A percentile compares a stretch with the other conserved stretches of the same genome.
These are phyloP conservation scores for Helleia helle DNA, from an alignment of 2,888 invertebrate species.

Conservation along the genomic window DNA sequence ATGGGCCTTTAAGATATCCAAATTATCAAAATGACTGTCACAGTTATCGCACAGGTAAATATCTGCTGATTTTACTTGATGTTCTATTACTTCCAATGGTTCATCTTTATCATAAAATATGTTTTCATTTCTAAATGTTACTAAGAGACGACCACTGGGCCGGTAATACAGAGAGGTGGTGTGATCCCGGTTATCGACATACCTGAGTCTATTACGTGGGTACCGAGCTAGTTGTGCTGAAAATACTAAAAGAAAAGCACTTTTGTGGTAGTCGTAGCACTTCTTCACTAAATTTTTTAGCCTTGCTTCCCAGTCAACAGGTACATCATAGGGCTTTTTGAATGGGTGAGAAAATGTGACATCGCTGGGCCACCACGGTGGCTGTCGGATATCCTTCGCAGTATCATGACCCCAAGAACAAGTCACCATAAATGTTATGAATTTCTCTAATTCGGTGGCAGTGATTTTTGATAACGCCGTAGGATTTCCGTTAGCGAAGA, in stretches of 20 bases:
- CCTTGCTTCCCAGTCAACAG: conserved; percentile 74
- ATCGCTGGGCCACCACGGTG: conserved; percentile 82
- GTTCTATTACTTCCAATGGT: conserved; percentile 49
- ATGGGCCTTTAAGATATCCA: conserved; percentile 47
- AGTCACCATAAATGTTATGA: conserved; percentile 83
- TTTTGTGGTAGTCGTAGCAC: conserved; percentile 82
- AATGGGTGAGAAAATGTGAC: conserved; percentile 78
- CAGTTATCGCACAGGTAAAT: conserved; percentile 84
- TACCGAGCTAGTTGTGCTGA: conserved; percentile 80
- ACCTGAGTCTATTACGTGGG: conserved; percentile 76
- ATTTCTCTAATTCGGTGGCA: conserved; percentile 77
- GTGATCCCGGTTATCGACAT: conserved; percentile 81
- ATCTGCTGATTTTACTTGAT: conserved; percentile 75
- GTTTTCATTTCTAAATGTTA: conserved; percentile 85
- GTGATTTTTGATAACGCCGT: conserved; percentile 77
- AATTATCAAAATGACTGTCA: conserved; percentile 79
- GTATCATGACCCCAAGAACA: conserved; percentile 81
- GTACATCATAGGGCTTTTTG: conserved; percentile 57
- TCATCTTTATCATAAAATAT: conserved; percentile 63
- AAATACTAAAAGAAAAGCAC: conserved; percentile 79
- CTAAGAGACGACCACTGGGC: conserved; percentile 77
- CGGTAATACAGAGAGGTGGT: conserved; percentile 82
- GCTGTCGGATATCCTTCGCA: conserved; percentile 71
- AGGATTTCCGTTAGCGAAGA: conserved; percentile 82
- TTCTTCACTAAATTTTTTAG: conserved; percentile 78